A percentile compares a stretch with the other conserved stretches of the same genome.
Evolutionary conservation across 2,797 vertebrate genomes (phyloP).

Genomic region (Neoniphon sammara): DNA sequence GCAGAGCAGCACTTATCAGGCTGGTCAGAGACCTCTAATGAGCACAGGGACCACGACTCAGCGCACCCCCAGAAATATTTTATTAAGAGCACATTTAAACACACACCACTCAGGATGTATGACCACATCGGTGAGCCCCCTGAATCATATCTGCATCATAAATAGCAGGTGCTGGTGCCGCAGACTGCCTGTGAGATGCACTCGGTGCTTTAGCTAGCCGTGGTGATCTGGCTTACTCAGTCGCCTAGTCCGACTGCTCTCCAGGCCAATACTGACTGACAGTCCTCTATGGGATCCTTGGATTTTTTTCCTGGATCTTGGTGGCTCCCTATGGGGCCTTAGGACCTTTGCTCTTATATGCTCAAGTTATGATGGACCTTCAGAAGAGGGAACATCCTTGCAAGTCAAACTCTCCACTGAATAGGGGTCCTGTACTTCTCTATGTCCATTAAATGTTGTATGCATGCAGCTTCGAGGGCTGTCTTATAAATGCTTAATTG

Average conservation of each 20-base stretch:
- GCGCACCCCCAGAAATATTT: conserved; percentile 82
- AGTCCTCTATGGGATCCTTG: conserved; percentile 66
- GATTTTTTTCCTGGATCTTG: conserved; percentile 62
- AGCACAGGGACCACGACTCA: conserved; percentile 74
- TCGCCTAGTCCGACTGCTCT: conserved; percentile 47
- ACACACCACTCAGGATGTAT: conserved; percentile 74
- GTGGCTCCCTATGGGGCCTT: conserved; percentile 62
- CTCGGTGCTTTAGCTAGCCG: conserved; percentile 40
- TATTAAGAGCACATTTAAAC: conserved; percentile 84
- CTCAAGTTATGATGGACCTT: conserved; percentile 69
- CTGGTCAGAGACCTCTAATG: conserved; percentile 83
- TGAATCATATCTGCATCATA: conserved; percentile 73
- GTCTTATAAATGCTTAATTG: conserved; percentile 25
- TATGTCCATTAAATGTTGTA: conserved; percentile 35
- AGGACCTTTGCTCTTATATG: conserved; percentile 72
- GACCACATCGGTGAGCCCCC: conserved; percentile 62
- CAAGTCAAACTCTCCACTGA: conserved; percentile 53
- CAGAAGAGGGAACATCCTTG: conserved; percentile 53
- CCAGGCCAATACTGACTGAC: conserved; percentile 45
- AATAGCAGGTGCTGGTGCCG: conserved; percentile 53
- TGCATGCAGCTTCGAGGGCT: conserved; percentile 26
- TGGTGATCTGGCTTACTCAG: conserved; percentile 39
- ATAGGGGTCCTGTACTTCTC: conserved; percentile 36
- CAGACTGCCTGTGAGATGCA: conserved; percentile 38
- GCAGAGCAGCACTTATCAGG: conserved; percentile 81